These are phyloP conservation scores for Metopolophium dirhodum DNA, from an alignment of 1,140 invertebrate genomes.

Conservation along the genomic window DNA sequence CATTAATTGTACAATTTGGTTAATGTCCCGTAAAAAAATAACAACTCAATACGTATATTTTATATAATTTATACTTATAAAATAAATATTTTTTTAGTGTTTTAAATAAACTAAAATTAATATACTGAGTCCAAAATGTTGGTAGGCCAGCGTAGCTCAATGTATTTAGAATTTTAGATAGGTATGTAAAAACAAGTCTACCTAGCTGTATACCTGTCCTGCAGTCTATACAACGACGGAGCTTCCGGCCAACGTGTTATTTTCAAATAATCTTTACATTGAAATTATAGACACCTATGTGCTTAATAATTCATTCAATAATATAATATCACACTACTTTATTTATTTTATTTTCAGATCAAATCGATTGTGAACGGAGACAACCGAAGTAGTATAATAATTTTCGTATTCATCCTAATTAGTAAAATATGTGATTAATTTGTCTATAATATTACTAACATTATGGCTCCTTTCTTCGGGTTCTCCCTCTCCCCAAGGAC, in stretches of 20 bases:
- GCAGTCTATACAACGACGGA: not conserved
- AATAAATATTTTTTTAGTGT: not conserved
- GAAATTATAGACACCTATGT: not conserved
- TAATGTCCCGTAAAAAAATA: not conserved
- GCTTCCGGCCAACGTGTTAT: not conserved
- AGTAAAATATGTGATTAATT: not conserved
- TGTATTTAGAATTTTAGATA: too few species aligned
- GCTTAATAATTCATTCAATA: not conserved
- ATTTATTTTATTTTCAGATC: not conserved
- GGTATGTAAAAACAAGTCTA: not conserved
- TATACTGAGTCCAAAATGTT: not conserved
- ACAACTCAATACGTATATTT: not conserved
- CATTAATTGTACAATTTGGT: not conserved
- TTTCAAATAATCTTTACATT: not conserved
- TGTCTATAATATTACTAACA: not conserved
- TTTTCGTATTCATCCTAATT: not conserved
- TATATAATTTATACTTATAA: too few species aligned
- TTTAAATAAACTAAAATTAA: not conserved
- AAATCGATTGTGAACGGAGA: not conserved
- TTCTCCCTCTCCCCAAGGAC: too few species aligned
- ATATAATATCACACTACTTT: not conserved
- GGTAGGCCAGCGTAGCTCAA: not conserved
- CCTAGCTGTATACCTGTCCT: not conserved
- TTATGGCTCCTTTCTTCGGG: not conserved
- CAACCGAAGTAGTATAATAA: too few species aligned